Base-by-base conservation (phyloP, 2,888 invertebrate species). In the Platycnemis pennipes region DNA sequence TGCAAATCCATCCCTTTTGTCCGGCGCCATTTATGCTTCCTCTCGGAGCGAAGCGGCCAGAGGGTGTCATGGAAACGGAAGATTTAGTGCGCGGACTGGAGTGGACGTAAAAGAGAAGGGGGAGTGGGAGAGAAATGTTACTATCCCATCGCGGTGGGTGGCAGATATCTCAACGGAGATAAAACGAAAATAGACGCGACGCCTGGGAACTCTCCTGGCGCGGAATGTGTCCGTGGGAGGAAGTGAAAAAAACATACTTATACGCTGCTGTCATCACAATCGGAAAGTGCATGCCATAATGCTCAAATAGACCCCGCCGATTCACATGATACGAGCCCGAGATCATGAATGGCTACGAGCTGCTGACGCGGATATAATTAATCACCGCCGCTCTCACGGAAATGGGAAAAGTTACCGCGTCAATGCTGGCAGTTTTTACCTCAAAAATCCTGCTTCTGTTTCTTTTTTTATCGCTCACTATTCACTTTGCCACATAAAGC, bases 1-100 rank as follows among this genome's bases (percentile, higher is more conserved):
- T 37, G 77, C 77, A 37, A 77, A 77, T 77, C 77, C 77, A 77
- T 37, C 77, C 77, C 77, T 77, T 63, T 77, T 77, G 77, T 77
- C 77, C 77, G 77, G 8, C 37, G 37, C 77, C 31, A 77, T 77
- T 77, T 77, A 77, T 77, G 77, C 77, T 77, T 77, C 77, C 77
- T 37, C 77, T 31, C 26, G 26, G 77, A 7, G 26, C 26, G 77
- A 77, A 37, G 37, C 77, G 37, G 77, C 26, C 77, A 77, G 77
- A 31, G 77, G 37, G 77, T 26, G 77, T 77, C 77, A 77, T 77
- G 77, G 77, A 77, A 77, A 77, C 77, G 37, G 77, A 77, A 77
- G 77, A 77, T 77, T 77, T 77, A 77, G 37, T 77, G 77, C 2
- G 26, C 77, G 77, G 37, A 37, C 13, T 11, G 77, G 31, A 13